Base-by-base conservation (phyloP, 2,113 vertebrate species). In the Callospermophilus lateralis region DNA sequence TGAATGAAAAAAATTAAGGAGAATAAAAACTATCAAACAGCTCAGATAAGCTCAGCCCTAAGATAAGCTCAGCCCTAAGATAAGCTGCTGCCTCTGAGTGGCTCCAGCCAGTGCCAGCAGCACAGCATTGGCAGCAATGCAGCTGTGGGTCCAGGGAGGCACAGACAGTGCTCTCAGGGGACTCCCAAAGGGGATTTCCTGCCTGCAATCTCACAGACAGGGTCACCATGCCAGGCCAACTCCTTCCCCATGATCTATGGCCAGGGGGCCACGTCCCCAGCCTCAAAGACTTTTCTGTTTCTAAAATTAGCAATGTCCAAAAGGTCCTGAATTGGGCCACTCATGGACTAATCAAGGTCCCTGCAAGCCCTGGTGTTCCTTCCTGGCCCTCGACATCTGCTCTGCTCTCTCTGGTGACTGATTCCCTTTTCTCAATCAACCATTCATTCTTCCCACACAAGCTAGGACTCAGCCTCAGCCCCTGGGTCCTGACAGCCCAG, bases 201-300 rank as follows among this genome's bases (percentile, higher is more conserved):
- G 93, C 81, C 72, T 32, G 55, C 95, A 84, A 81, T 34, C 68
- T 91, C 74, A 30, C 55, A 58, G 6, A 58, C 78, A 91, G 53
- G 7, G 67, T 61, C 8, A 70, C 37, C 51, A 34, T 58, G 9
- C 81, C 30, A 0, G 53, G n/a, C 48, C 74, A 22, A 76, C 28
- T 72, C 77, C 67, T 76, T 68, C 53, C 17, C 77, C 45, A 39
- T 4, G 76, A 74, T 12, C 8, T 2, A 70, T 24, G 79, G 73
- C 42, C 87, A 92, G 94, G 76, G 93, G 42, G 84, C 84, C 51
- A 61, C 37, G 42, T 89, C 90, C 86, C 80, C 77, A 22, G 30
- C 80, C 91, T 90, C 68, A 87, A 97, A 97, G 89, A 94, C 24
- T 93, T 48, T 90, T 97, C 93, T 97, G 96, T 97, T 42, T 77